Conservation (phyloP, 2,797 vertebrate species). For the Rhinatrema bivittatum region DNA sequence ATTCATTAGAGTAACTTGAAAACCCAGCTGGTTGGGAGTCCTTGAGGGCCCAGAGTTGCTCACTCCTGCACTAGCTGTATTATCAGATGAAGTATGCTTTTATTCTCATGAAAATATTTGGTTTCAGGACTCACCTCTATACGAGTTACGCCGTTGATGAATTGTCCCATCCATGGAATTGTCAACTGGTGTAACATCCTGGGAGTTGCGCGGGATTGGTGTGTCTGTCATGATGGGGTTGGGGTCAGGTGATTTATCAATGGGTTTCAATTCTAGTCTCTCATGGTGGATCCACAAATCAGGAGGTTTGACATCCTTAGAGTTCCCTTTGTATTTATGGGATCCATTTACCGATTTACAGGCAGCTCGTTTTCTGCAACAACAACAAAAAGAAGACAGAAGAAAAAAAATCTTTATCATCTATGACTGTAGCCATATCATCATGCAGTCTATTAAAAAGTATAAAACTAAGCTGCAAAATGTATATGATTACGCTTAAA, state of each 20-base stretch:
- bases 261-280: slow-evolving; percentile 92
- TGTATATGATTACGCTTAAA: too few species aligned
- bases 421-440: background rate
- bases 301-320: slow-evolving; percentile 94
- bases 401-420: background rate
- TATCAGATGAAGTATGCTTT: too few species aligned
- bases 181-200: slow-evolving; percentile 91
- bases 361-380: slow-evolving; percentile 82
- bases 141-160: slow-evolving; percentile 89
- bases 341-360: slow-evolving; percentile 91
- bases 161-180: slow-evolving; percentile 81
- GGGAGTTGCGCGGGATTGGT: slow-evolving; percentile 88
- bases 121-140: slow-evolving; percentile 88
- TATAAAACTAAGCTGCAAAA: too few species aligned
- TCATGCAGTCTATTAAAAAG: background rate
- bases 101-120: too few species aligned
- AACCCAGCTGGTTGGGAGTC: too few species aligned
- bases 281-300: slow-evolving; percentile 98
- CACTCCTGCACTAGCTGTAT: too few species aligned
- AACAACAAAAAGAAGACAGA: slow-evolving; percentile 8
- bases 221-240: slow-evolving; percentile 96
- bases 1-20: too few species aligned
- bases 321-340: slow-evolving; percentile 95
- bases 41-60: too few species aligned
- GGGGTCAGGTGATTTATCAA: slow-evolving; percentile 93